Conservation (phyloP, 2,113 vertebrate species). For the Catharus minimus region DNA sequence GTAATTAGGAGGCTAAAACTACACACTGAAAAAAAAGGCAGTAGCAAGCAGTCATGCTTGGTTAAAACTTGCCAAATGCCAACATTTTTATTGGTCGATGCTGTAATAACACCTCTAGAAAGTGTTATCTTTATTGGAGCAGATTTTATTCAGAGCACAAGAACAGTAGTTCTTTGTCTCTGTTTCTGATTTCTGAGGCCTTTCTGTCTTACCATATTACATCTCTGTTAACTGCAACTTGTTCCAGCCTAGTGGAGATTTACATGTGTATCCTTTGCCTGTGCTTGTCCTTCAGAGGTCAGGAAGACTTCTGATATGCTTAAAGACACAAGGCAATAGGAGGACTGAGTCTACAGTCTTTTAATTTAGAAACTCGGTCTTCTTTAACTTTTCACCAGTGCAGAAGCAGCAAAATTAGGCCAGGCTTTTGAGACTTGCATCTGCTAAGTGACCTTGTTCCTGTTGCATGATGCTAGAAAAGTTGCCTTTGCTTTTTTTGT, state of each 20-base stretch:
- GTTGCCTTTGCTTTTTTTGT: neutral
- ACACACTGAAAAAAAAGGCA: neutral
- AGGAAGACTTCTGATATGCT: neutral
- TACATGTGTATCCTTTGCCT: neutral
- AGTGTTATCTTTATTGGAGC: neutral
- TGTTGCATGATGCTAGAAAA: neutral
- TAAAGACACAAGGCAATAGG: neutral
- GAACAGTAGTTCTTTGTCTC: neutral
- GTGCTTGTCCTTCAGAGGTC: slow-evolving; percentile 5
- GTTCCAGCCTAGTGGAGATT: neutral
- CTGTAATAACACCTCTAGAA: neutral
- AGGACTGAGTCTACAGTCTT: slow-evolving; percentile 1
- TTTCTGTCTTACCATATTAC: neutral
- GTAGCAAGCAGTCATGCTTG: neutral
- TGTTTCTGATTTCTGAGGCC: neutral
- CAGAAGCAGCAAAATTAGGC: slow-evolving; percentile 23
- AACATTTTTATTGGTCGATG: neutral
- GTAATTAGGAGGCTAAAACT: slow-evolving; percentile 19
- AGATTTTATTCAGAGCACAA: neutral
- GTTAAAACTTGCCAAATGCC: neutral
- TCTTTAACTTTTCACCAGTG: slow-evolving; percentile 22
- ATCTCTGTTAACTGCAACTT: neutral
- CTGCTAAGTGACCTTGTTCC: neutral
- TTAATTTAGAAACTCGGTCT: slow-evolving; percentile 33
- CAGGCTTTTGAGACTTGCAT: neutral